Evolutionary conservation across 2,888 invertebrate genomes (phyloP).

Genomic region (Ecdyonurus torrentis): DNA sequence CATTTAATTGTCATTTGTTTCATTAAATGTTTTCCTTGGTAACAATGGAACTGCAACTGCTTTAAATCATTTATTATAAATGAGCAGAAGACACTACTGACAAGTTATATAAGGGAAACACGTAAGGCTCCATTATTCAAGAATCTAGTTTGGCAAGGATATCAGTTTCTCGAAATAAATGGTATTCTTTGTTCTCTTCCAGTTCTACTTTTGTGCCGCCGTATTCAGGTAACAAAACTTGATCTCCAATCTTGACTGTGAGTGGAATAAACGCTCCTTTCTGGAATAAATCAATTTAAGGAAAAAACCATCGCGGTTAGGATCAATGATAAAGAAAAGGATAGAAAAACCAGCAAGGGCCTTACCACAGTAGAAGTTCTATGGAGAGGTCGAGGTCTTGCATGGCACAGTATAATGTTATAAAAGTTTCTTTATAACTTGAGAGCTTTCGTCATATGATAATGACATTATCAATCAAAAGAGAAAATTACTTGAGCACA

Average conservation of each 20-base stretch:
- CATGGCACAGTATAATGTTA: no score
- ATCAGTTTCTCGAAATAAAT: slow-evolving; percentile 88
- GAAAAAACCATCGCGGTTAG: no score
- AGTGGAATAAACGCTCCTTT: slow-evolving; percentile 67
- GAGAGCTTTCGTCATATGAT: no score
- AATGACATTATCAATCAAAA: no score
- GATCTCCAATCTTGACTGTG: slow-evolving; percentile 78
- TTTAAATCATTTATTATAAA: neutral
- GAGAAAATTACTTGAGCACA: no score
- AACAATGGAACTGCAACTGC: neutral
- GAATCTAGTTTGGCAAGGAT: slow-evolving; percentile 79
- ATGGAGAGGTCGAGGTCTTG: no score
- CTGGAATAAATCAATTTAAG: slow-evolving; percentile 36
- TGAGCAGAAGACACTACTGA: neutral
- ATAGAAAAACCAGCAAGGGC: no score
- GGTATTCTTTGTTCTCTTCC: slow-evolving; percentile 76
- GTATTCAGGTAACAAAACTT: slow-evolving; percentile 91
- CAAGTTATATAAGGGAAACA: neutral
- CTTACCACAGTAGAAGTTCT: no score
- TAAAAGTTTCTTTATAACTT: no score
- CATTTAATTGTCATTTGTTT: neutral
- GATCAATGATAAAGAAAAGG: no score
- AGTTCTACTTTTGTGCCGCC: slow-evolving; percentile 93
- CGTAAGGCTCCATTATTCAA: neutral
- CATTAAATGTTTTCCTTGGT: neutral